Percentiles rank a stretch among this genome's conserved stretches.
These are phyloP conservation scores for Trichonephila inaurata DNA, from an alignment of 1,140 invertebrate genomes.

Conservation along the genomic window DNA sequence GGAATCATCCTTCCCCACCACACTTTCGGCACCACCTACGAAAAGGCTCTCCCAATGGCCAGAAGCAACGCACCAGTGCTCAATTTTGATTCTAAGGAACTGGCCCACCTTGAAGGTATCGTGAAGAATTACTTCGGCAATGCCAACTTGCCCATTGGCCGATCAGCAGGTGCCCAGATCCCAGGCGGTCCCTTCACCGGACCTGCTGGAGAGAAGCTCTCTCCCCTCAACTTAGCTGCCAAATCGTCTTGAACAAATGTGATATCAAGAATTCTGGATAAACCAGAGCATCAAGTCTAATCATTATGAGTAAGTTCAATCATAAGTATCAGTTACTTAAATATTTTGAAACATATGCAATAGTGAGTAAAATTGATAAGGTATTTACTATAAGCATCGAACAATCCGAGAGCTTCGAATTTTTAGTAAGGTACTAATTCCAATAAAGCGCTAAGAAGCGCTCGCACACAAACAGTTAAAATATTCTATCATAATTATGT, in stretches of 20 bases:
- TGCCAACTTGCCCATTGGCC: constrained; percentile 31
- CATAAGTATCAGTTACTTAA: too few relatives aligned
- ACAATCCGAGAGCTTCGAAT: too few relatives aligned
- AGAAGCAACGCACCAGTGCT: constrained; percentile 17
- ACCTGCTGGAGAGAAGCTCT: constrained; percentile 36
- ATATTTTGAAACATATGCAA: too few relatives aligned
- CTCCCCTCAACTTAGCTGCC: constrained; percentile 33
- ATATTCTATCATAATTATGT: too few relatives aligned
- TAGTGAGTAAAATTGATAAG: too few relatives aligned
- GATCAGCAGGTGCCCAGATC: not conserved
- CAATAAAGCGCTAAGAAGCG: too few relatives aligned
- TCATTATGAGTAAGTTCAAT: constrained; percentile 54
- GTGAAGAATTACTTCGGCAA: constrained; percentile 57
- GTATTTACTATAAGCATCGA: too few relatives aligned
- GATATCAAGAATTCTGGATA: constrained; percentile 19
- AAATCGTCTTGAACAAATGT: constrained; percentile 68
- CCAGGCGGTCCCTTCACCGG: constrained; percentile 13
- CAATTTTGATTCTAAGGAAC: constrained; percentile 45
- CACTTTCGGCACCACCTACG: constrained; percentile 49
- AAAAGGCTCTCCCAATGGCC: not conserved
- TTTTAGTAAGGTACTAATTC: too few relatives aligned
- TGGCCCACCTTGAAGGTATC: constrained; percentile 62
- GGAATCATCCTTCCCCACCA: constrained; percentile 63
- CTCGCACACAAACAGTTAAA: too few relatives aligned
- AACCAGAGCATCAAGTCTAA: constrained; percentile 55